These are phyloP conservation scores for Temnothorax curvispinosus DNA, from an alignment of 1,140 invertebrate species.

Conservation along the genomic window DNA sequence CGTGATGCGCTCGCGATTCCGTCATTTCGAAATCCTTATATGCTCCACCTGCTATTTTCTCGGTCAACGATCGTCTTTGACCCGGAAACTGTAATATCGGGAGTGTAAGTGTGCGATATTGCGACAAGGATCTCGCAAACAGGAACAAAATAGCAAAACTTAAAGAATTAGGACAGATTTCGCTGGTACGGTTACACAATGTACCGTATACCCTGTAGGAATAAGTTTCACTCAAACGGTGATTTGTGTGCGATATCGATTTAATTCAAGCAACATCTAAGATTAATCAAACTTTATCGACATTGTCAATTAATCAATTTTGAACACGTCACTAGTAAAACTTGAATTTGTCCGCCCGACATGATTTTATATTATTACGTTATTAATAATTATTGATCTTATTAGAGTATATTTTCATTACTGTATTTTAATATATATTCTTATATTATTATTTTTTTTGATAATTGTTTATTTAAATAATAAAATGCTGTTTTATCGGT, in stretches of 20 bases:
- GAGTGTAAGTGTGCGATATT: not conserved
- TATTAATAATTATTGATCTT: not conserved
- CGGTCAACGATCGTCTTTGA: constrained; percentile 16
- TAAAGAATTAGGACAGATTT: constrained; percentile 67
- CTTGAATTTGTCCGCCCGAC: not conserved
- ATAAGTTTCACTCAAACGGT: not conserved
- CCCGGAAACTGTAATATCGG: not conserved
- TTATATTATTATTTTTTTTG: not conserved
- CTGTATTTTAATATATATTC: not conserved
- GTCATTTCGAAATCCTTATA: constrained; percentile 6
- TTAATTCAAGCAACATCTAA: not conserved
- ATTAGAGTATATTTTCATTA: not conserved
- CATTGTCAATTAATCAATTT: not conserved
- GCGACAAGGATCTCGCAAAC: not conserved
- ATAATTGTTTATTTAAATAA: not conserved
- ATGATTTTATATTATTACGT: not conserved
- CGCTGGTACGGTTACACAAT: constrained; percentile 33
- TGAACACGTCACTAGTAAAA: not conserved
- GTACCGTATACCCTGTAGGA: constrained; percentile 10
- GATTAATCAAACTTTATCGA: constrained; percentile 1
- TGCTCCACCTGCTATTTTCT: not conserved
- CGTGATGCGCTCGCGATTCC: not conserved
- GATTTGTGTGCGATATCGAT: not conserved
- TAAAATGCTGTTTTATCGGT: not conserved
- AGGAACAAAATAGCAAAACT: not conserved